These are phyloP conservation scores for Drosophila insularis DNA, from an alignment of 1,140 invertebrate species.

Conservation along the genomic window DNA sequence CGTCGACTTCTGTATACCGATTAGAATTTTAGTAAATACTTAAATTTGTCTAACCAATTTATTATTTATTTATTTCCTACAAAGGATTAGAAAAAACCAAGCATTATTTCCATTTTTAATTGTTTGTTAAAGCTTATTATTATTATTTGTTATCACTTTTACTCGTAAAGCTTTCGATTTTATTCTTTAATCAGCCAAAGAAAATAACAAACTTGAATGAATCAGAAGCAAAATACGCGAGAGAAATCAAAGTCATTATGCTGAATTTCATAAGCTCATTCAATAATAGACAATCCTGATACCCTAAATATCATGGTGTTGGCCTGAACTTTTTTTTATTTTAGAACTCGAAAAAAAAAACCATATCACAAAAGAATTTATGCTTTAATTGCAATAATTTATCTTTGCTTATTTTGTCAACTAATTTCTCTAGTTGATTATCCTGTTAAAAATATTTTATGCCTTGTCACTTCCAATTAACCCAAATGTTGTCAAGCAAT, in stretches of 20 bases:
- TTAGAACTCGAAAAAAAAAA: too few relatives aligned
- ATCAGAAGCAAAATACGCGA: constrained; percentile 15
- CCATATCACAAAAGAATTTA: too few relatives aligned
- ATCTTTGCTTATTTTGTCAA: background rate
- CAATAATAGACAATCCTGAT: background rate
- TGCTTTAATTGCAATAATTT: background rate
- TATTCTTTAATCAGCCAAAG: constrained; percentile 45
- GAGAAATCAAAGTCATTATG: background rate
- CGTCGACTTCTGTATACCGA: too few relatives aligned
- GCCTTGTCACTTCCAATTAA: constrained; percentile 61
- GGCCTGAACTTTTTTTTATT: too few relatives aligned
- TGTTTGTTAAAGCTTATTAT: constrained; percentile 31
- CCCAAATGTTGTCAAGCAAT: constrained; percentile 49
- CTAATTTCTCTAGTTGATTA: constrained; percentile 20
- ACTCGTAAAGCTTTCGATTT: constrained; percentile 44
- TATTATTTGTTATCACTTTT: constrained; percentile 35
- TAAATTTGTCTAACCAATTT: too few relatives aligned
- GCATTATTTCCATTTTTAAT: constrained; percentile 8
- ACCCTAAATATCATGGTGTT: background rate
- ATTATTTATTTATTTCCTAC: too few relatives aligned
- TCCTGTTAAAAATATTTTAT: constrained; percentile 33
- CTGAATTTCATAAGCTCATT: background rate
- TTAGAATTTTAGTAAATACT: too few relatives aligned
- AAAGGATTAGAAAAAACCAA: background rate
- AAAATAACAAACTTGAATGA: constrained; percentile 24